Base-by-base conservation (phyloP, 1,140 invertebrate genomes). In the Lethrus apterus region DNA sequence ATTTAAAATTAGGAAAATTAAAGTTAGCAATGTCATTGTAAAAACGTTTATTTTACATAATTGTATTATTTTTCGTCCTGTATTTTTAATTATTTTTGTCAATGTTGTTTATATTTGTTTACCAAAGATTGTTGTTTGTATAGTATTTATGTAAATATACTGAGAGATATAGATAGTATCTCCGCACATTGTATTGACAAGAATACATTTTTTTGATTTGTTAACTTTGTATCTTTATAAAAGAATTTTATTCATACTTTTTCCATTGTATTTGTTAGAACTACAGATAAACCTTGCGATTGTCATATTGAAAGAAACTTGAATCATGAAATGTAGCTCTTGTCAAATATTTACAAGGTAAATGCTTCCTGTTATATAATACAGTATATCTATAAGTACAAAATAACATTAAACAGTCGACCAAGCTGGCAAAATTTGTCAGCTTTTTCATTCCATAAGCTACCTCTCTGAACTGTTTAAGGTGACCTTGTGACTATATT, bases 101-200 rank as follows among this genome's bases (percentile, higher is more conserved):
- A 44, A 46, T 53, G 43, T 46, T 52, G 19, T 44, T 24, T 50
- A 44, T 26, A 24, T 50, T 54, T 35, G 21, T 50, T 59, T 46
- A 60, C 60, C 58, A 62, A 62, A 60, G 58, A 62, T 62, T 62
- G 60, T 60, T 62, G 52, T 52, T 54, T 62, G 57, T 62, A 62
- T 56, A 60, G 52, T 62, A 60, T 60, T 59, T 59, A 55, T 59
- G 57, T 59, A 59, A 29, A 59, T 59, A 59, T 55, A 55, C 10
- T 24, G 29, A 15, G 24, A 21, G 24, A 21, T 19, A 14, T 42
- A 42, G 31, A 33, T 8, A 42, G 40, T 42, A 18, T 38, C 35
- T 38, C 19, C 20, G 10, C 17, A 19, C 35, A 21, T 38, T 21
- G 18, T 38, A 21, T 21, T 38, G 13, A 23, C 35, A 38, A 38